Evolutionary conservation across 2,113 vertebrate species (phyloP), one percentile per base, ranked within the genome.

Genomic region (Daphoenositta chrysoptera): DNA sequence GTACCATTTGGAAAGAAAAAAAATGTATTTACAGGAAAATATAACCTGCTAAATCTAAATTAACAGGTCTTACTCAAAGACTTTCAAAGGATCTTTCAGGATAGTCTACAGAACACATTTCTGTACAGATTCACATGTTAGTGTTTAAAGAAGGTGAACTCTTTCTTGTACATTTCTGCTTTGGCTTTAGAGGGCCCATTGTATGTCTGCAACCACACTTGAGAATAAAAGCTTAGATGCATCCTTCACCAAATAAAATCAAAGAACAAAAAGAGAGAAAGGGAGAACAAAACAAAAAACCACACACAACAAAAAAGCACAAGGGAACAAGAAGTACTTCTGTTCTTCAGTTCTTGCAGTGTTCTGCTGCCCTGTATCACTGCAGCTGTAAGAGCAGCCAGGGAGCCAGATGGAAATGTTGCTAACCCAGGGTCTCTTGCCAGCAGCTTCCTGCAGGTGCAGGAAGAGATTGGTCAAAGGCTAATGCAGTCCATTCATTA

Each of bases 371-470:
- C 22, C 47, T 60, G 3, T 15, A 17, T 60, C 21, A 3, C 31
- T 76, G 78, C 79, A 83, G 17, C 61, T 80, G 57, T 45, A 56
- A 79, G 40, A 45, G 40, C 40, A 86, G 44, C 35, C 30, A 56
- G 44, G 44, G 33, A 83, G 24, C 53, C 91, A 77, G 64, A 45
- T 35, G 50, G 76, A 11, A 4, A 45, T 39, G 26, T 30, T 61
- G 28, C 30, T 73, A n/a, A 57, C 31, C 9, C 8, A 1, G 48
- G 11, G 21, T 68, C 27, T 90, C 33, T 72, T 85, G 57, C 75
- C 88, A 92, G 65, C 42, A 82, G 39, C 61, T 58, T 90, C 44
- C 48, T 92, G 61, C 70, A 88, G 56, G 24, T 88, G 40, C 37
- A 73, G 63, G 63, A 80, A 37, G 48, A 80, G 37, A 8, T 5